Percentiles rank a stretch among this genome's conserved stretches.
These are phyloP conservation scores for Cerastis leucographa DNA, from an alignment of 2,888 invertebrate species.

Conservation along the genomic window DNA sequence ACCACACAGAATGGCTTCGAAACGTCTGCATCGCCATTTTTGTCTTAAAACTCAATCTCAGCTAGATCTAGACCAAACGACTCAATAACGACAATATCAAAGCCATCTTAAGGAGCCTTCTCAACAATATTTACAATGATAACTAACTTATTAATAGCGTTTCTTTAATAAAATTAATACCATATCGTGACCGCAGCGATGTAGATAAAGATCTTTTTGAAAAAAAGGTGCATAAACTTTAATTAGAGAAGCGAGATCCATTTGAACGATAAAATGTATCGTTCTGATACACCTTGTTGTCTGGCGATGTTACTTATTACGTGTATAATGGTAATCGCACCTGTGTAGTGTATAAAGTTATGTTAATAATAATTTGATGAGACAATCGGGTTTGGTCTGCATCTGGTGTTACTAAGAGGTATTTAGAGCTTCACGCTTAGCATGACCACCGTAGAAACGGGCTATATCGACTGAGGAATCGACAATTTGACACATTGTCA, in stretches of 20 bases:
- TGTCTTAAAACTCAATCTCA: background rate
- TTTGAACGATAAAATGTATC: slow-evolving; percentile 66
- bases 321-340: slow-evolving; percentile 42
- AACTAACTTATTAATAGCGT: slow-evolving; percentile 63
- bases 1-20: background rate
- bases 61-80: slow-evolving; percentile 10
- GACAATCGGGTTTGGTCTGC: slow-evolving; percentile 9
- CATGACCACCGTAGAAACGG: too few species aligned
- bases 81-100: slow-evolving; percentile 18
- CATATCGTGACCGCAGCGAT: slow-evolving; percentile 68
- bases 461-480: too few species aligned
- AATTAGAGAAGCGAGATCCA: slow-evolving; percentile 74
- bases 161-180: slow-evolving; percentile 69
- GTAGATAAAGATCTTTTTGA: slow-evolving; percentile 68
- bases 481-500: too few species aligned
- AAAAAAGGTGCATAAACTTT: slow-evolving; percentile 75
- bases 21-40: background rate
- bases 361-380: slow-evolving; percentile 31
- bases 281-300: slow-evolving; percentile 59
- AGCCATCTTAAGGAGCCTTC: slow-evolving; percentile 44
- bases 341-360: slow-evolving; percentile 40
- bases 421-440: too few species aligned
- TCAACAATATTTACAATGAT: slow-evolving; percentile 61
- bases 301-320: slow-evolving; percentile 50
- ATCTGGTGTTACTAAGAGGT: slow-evolving; percentile 3